Percentiles rank a stretch among this genome's conserved stretches.
phyloP scores from a whole-genome alignment of 2,797 vertebrate genomes.

The Capromys pilorides region DNA sequence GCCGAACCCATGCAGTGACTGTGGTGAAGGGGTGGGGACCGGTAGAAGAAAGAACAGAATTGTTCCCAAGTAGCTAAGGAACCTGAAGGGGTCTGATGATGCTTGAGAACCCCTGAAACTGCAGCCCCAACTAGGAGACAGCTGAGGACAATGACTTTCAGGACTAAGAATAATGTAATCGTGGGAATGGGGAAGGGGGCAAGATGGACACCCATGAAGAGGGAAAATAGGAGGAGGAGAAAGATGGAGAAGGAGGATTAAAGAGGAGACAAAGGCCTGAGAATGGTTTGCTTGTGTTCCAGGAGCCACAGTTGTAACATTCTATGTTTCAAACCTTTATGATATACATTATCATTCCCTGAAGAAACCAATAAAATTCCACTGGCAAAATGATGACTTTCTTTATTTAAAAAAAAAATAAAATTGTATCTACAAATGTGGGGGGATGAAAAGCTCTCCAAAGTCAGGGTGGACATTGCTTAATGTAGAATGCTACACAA shows the following conservation, averaged over 20 bases:
- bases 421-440: not conserved
- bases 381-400: constrained; percentile 13
- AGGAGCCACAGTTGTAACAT: not conserved
- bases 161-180: not conserved
- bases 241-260: fast-evolving
- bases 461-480: not conserved
- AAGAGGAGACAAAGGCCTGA: not conserved
- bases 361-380: constrained; percentile 8
- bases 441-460: not conserved
- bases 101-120: not conserved
- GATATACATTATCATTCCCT: not conserved
- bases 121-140: not conserved
- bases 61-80: not conserved
- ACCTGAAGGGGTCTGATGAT: not conserved
- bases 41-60: not conserved
- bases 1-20: not conserved
- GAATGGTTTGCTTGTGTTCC: not conserved
- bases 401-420: not conserved
- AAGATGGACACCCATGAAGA: not conserved
- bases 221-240: fast-evolving
- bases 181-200: not conserved
- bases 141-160: not conserved
- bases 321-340: not conserved
- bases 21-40: not conserved
- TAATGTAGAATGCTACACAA: not conserved